Percentiles rank a stretch among this genome's conserved stretches.
These are phyloP conservation scores for Aldrovandia affinis DNA, from an alignment of 2,797 vertebrate species.

Conservation along the genomic window DNA sequence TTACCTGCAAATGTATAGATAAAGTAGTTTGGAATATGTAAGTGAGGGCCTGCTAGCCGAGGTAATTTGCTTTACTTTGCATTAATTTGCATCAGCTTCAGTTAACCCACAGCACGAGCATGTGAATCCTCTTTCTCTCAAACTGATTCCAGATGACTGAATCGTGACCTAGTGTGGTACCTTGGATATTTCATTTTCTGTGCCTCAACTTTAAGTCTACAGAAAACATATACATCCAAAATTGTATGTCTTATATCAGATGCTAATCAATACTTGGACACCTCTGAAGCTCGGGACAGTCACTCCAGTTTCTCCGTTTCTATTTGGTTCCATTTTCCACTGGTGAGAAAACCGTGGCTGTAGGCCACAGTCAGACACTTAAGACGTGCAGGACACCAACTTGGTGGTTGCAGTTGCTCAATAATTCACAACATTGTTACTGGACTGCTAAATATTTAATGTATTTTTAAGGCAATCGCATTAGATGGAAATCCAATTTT, in stretches of 20 bases:
- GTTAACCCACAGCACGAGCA: not conserved
- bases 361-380: slow-evolving; percentile 23
- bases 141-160: not conserved
- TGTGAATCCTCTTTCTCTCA: not conserved
- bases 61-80: not conserved
- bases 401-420: not conserved
- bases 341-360: not conserved
- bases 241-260: not conserved
- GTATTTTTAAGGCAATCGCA: not conserved
- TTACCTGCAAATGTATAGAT: no score
- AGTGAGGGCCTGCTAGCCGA: not conserved
- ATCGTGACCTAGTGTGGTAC: not conserved
- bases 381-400: not conserved
- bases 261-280: not conserved
- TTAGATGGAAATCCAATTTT: not conserved
- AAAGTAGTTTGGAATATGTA: not conserved
- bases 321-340: not conserved
- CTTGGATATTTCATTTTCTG: not conserved
- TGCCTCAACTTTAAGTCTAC: not conserved
- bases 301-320: not conserved
- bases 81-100: not conserved
- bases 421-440: slow-evolving; percentile 26
- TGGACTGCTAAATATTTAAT: slow-evolving; percentile 35
- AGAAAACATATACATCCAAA: not conserved
- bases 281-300: not conserved